Evolutionary conservation across 2,888 invertebrate species (phyloP).

Genomic region (Rhagonycha fulva): DNA sequence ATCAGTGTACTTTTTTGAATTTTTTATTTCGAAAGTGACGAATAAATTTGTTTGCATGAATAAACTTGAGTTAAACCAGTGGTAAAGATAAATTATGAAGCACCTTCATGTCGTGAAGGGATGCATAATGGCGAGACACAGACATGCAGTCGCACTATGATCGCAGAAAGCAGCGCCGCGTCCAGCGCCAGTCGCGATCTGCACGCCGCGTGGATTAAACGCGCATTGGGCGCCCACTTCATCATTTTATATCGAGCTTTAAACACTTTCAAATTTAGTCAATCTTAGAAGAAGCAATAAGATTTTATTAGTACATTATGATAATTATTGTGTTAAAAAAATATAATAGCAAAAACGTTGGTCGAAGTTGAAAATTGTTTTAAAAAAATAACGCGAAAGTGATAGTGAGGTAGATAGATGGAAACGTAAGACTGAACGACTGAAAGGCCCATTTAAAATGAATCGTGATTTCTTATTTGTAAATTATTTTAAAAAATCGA

Average conservation of each 20-base stretch:
- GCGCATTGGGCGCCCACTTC: constrained; percentile 26
- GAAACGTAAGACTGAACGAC: constrained; percentile 11
- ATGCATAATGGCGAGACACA: constrained; percentile 26
- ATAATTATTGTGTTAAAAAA: background rate
- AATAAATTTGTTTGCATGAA: background rate
- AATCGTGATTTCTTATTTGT: background rate
- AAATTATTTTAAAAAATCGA: constrained; percentile 1
- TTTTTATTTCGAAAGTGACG: background rate
- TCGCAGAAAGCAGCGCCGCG: constrained; percentile 24
- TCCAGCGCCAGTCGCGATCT: constrained; percentile 36
- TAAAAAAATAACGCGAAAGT: constrained; percentile 15
- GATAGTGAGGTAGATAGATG: constrained; percentile 19
- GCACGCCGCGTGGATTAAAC: constrained; percentile 38
- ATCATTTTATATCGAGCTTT: constrained; percentile 22
- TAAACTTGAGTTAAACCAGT: background rate
- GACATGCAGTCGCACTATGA: constrained; percentile 26
- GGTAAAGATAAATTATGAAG: constrained; percentile 20
- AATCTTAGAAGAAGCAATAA: background rate
- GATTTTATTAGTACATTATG: constrained; percentile 2
- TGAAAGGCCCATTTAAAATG: background rate
- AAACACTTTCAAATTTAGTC: constrained; percentile 14
- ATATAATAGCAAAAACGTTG: background rate
- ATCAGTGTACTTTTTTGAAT: background rate
- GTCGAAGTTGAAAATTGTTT: constrained; percentile 9
- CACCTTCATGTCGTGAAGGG: constrained; percentile 16